phyloP scores from a whole-genome alignment of 1,140 invertebrate genomes.

The Pogonognathellus flavescens region DNA sequence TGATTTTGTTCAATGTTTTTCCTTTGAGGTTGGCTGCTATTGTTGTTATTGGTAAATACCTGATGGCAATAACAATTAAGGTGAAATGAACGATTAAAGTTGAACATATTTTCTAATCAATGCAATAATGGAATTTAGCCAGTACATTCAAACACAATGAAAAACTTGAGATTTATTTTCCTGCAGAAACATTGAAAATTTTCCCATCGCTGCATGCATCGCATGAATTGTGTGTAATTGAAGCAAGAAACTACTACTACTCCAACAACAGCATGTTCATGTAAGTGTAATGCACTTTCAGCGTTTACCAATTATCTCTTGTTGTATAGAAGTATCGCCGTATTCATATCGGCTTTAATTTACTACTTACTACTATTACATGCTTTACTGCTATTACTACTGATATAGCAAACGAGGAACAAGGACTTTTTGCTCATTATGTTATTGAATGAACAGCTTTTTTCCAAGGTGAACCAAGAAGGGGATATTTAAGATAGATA shows the following conservation, averaged over 20 bases:
- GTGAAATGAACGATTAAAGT: constrained; percentile 16
- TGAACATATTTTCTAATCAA: constrained; percentile 24
- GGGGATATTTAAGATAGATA: constrained; percentile 2
- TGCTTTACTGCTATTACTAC: not conserved
- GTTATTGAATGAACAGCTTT: constrained; percentile 3
- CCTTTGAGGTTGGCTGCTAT: not conserved
- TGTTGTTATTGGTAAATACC: not conserved
- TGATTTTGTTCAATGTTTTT: not conserved
- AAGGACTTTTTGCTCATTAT: constrained; percentile 18
- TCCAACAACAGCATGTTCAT: no score
- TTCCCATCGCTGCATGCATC: not conserved
- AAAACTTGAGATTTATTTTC: constrained; percentile 1
- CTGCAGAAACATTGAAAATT: constrained; percentile 16
- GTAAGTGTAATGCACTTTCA: no score
- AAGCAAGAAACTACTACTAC: no score
- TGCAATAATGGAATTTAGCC: constrained; percentile 17
- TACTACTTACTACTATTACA: not conserved
- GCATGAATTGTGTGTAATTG: not conserved
- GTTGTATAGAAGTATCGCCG: not conserved
- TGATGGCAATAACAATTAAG: constrained; percentile 19
- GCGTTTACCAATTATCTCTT: not conserved
- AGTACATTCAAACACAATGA: not conserved
- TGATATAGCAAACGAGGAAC: not conserved
- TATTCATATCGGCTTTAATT: not conserved
- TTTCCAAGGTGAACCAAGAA: not conserved